Base-by-base conservation (phyloP, 2,113 vertebrate genomes). In the Odontesthes bonariensis region DNA sequence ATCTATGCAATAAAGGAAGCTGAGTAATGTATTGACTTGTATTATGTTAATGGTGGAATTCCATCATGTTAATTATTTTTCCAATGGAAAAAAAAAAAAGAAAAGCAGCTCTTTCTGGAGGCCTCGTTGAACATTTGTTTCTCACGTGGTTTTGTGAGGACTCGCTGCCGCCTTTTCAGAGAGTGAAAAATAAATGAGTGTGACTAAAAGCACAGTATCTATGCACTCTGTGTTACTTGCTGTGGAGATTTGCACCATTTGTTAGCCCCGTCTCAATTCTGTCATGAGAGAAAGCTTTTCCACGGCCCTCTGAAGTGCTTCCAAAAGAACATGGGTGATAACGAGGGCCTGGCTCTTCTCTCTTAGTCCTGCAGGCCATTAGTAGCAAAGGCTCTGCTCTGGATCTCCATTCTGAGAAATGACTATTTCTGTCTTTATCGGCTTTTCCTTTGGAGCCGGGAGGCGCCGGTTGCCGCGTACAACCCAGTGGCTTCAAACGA, bases 241-340 rank as follows among this genome's bases (percentile, higher is more conserved):
- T 77, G 40, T 60, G 56, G 47, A 69, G 74, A 69, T 69, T 51
- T 38, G 35, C 69, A 51, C 64, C 56, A 82, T 76, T 84, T 86
- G 59, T 64, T 79, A 75, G 32, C 20, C 19, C 22, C 1, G 14
- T 92, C 69, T 86, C 63, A 72, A 56, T 77, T 69, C 61, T 56
- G 60, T 73, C 66, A 64, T 78, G 79, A 86, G 57, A 65, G 46
- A 79, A 67, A 57, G 59, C 44, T 56, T 82, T n/a, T 70, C 71
- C 71, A 68, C 42, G 1, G n/a, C 68, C 67, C 27, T 85, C 61
- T 83, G 75, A 89, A 84, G 87, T 81, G 62, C 10, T n/a, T 86
- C 78, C 74, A 84, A 79, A 83, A 74, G 86, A 90, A 89, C 88
- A 80, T 19, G 60, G 76, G 63, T 79, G 81, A 86, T 93, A 92